These are phyloP conservation scores for Pagetopsis macropterus DNA, from an alignment of 2,797 vertebrate genomes.

Conservation along the genomic window DNA sequence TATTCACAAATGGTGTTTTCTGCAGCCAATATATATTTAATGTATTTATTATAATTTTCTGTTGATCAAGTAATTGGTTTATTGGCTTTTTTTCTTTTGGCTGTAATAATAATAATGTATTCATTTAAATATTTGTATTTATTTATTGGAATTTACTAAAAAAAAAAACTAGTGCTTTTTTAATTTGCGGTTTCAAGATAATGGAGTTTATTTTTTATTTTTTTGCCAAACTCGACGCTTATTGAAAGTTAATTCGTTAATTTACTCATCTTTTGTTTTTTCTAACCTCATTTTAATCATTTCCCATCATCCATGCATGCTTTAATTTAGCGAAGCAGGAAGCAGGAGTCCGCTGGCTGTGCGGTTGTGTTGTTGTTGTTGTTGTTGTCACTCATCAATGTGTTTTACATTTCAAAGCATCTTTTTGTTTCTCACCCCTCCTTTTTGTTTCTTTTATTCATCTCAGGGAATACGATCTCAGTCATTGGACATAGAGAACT, in stretches of 20 bases:
- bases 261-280: neutral
- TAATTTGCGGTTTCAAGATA: neutral
- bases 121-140: too few species aligned
- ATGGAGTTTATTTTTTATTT: too few species aligned
- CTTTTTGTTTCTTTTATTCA: conserved; percentile 17
- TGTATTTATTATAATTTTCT: too few species aligned
- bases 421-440: conserved; percentile 11
- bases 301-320: conserved; percentile 17
- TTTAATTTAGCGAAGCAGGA: neutral
- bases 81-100: too few species aligned
- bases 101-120: too few species aligned
- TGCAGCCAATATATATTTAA: neutral
- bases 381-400: fast-evolving
- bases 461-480: conserved; percentile 72
- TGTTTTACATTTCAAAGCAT: conserved; percentile 30
- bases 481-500: conserved; percentile 73
- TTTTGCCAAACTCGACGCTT: neutral
- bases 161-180: too few species aligned
- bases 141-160: too few species aligned
- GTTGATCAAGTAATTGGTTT: too few species aligned
- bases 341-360: neutral
- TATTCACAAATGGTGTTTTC: neutral
- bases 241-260: neutral
- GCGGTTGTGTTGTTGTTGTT: neutral
- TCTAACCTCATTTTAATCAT: neutral